A percentile compares a stretch with the other conserved stretches of the same genome.
Evolutionary conservation across 1,140 invertebrate species (phyloP).

Genomic region (silkworm (Bombyx mori)): DNA sequence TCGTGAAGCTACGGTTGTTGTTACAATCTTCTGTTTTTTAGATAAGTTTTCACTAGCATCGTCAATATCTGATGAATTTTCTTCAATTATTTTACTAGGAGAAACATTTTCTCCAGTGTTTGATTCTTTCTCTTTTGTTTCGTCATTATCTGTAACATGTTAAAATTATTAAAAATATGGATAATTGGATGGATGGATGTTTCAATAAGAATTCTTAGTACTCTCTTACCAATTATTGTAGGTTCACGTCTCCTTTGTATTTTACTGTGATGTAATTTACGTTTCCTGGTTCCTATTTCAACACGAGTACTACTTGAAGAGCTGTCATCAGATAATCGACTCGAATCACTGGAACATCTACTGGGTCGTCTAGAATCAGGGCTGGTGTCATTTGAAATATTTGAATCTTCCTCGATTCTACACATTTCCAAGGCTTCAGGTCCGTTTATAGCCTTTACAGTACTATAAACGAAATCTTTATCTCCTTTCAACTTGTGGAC

Average conservation of each 20-base stretch:
- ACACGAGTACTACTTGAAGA: constrained; percentile 44
- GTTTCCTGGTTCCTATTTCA: constrained; percentile 41
- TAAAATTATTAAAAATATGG: neutral
- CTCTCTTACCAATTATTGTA: constrained; percentile 25
- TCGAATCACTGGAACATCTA: constrained; percentile 60
- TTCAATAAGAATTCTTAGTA: neutral
- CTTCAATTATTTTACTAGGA: constrained; percentile 43
- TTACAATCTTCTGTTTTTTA: constrained; percentile 25
- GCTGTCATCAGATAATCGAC: constrained; percentile 56
- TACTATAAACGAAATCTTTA: constrained; percentile 55
- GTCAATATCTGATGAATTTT: constrained; percentile 64
- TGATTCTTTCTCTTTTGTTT: constrained; percentile 6
- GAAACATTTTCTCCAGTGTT: constrained; percentile 25
- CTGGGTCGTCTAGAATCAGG: constrained; percentile 48
- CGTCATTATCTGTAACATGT: constrained; percentile 35
- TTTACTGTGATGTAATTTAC: constrained; percentile 41
- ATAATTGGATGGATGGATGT: no score
- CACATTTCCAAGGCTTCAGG: constrained; percentile 43
- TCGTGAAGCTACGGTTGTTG: constrained; percentile 34
- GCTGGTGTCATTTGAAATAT: constrained; percentile 31
- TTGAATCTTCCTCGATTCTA: constrained; percentile 28
- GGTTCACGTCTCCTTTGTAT: constrained; percentile 39
- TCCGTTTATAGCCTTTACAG: constrained; percentile 56
- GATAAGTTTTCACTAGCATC: constrained; percentile 43
- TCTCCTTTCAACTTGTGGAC: constrained; percentile 67